Evolutionary conservation across 2,113 vertebrate genomes (phyloP).

Genomic region (Cavia aperea): DNA sequence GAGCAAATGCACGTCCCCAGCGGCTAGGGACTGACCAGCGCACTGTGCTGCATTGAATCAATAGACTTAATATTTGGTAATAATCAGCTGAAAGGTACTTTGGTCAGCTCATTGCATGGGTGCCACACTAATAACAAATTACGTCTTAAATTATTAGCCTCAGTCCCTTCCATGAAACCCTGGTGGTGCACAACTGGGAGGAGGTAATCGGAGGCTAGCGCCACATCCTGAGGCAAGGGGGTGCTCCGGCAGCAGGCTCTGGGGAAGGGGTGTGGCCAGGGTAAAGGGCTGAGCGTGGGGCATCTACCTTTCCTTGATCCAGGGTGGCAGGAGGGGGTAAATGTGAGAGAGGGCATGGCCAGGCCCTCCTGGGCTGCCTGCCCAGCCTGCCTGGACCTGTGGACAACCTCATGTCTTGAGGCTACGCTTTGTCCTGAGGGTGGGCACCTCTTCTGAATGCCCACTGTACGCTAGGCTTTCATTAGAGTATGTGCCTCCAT

Average conservation of each 20-base stretch:
- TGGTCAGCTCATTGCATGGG: constrained; percentile 50
- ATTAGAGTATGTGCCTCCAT: no score
- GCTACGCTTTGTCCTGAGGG: neutral
- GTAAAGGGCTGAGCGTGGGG: neutral
- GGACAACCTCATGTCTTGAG: neutral
- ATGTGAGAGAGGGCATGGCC: accelerated
- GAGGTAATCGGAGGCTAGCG: neutral
- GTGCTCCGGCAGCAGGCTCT: neutral
- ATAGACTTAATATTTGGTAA: constrained; percentile 60
- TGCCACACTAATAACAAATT: constrained; percentile 58
- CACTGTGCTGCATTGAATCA: constrained; percentile 17
- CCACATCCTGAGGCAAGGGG: neutral
- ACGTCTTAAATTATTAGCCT: constrained; percentile 1
- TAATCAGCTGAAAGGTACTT: constrained; percentile 41
- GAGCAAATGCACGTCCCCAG: neutral
- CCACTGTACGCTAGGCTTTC: no score
- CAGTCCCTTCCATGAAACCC: constrained; percentile 6
- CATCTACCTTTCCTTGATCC: neutral
- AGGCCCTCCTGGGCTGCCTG: neutral
- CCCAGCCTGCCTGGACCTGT: neutral
- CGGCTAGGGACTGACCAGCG: neutral
- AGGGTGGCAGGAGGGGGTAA: no score
- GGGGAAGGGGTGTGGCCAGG: neutral
- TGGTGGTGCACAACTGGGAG: neutral
- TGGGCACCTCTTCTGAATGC: neutral